These are phyloP conservation scores for Pogonomyrmex barbatus DNA, from an alignment of 1,140 invertebrate genomes.

Conservation along the genomic window DNA sequence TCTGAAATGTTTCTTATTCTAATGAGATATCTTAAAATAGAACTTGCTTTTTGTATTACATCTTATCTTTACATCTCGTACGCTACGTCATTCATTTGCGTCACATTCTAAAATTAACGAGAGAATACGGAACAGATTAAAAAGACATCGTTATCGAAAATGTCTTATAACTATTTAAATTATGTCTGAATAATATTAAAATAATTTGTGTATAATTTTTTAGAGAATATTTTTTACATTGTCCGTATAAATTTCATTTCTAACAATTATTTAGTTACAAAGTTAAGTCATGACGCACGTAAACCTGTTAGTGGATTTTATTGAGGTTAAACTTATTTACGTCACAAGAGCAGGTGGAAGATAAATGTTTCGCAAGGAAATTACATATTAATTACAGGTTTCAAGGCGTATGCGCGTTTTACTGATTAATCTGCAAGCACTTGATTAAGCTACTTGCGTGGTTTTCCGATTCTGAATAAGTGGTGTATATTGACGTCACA, in stretches of 20 bases:
- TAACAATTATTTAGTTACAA: background rate
- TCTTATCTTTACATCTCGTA: background rate
- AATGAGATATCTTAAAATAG: background rate
- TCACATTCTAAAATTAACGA: background rate
- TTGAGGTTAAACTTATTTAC: background rate
- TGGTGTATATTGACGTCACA: constrained; percentile 61
- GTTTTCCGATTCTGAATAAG: constrained; percentile 48
- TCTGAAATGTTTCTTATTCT: background rate
- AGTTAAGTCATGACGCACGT: background rate
- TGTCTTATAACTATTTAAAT: background rate
- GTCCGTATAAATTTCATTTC: background rate
- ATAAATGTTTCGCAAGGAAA: constrained; percentile 36
- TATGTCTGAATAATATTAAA: background rate
- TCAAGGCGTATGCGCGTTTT: background rate
- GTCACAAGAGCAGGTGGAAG: background rate
- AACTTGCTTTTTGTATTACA: background rate
- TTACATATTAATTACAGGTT: constrained; percentile 19
- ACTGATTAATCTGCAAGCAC: background rate
- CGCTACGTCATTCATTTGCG: background rate
- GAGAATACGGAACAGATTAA: background rate
- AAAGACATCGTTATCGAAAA: background rate
- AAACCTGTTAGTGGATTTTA: background rate
- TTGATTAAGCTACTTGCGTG: background rate
- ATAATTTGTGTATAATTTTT: background rate
- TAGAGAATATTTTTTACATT: background rate